These are phyloP conservation scores for Apodemia zela DNA, from an alignment of 2,888 invertebrate genomes.

Conservation along the genomic window DNA sequence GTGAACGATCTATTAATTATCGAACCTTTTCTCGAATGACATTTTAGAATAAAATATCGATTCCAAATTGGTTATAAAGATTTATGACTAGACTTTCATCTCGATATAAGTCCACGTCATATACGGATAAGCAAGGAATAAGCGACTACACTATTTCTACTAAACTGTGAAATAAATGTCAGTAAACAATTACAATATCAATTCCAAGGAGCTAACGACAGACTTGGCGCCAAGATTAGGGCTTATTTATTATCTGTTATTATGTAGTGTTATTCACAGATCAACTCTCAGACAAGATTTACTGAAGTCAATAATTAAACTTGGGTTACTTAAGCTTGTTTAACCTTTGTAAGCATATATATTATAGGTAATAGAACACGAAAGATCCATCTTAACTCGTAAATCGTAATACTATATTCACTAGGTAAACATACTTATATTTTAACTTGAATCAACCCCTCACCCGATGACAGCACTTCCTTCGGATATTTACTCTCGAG, in stretches of 20 bases:
- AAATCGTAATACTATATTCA: too few relatives aligned
- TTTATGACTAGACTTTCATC: background rate
- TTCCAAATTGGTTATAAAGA: background rate
- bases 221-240: constrained; percentile 17
- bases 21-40: too few relatives aligned
- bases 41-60: too few relatives aligned
- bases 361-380: too few relatives aligned
- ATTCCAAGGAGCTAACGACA: background rate
- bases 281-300: constrained; percentile 20
- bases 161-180: background rate
- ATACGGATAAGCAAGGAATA: background rate
- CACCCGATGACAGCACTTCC: too few relatives aligned
- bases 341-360: background rate
- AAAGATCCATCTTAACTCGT: too few relatives aligned
- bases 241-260: constrained; percentile 16
- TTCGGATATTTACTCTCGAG: too few relatives aligned
- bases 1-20: too few relatives aligned
- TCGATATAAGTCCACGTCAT: background rate
- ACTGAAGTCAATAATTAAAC: constrained; percentile 18
- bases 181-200: background rate
- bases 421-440: too few relatives aligned
- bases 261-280: constrained; percentile 18
- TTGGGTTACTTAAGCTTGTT: background rate
- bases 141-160: background rate
- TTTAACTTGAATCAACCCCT: too few relatives aligned